Evolutionary conservation across 1,140 invertebrate species (phyloP).

Genomic region (Aphaenogaster floridana): DNA sequence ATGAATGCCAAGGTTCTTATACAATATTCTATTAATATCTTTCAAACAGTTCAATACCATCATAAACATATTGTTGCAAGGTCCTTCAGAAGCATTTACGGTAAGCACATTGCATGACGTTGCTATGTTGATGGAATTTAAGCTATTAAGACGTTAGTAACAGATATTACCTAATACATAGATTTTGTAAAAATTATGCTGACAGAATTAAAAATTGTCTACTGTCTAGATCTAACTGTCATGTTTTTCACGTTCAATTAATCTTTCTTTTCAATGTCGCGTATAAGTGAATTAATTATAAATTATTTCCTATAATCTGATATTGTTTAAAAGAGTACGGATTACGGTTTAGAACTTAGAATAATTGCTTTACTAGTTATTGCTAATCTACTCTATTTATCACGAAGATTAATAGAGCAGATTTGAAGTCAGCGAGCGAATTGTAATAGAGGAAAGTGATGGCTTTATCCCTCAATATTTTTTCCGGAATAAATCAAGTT

Average conservation of each 20-base stretch:
- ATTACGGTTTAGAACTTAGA: not conserved
- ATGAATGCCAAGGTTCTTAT: not conserved
- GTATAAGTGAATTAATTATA: not conserved
- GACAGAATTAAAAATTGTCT: not conserved
- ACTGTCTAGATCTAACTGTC: not conserved
- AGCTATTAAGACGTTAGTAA: no score
- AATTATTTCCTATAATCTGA: not conserved
- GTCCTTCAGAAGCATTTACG: no score
- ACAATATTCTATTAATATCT: not conserved
- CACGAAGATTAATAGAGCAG: not conserved
- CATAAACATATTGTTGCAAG: no score
- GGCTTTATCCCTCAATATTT: not conserved
- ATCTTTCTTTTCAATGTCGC: not conserved
- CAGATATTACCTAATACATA: not conserved
- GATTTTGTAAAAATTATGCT: not conserved
- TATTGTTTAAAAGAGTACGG: not conserved
- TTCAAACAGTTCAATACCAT: not conserved
- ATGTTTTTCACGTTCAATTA: not conserved
- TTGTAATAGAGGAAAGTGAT: not conserved
- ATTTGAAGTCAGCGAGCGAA: not conserved
- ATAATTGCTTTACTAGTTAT: not conserved
- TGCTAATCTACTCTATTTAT: not conserved
- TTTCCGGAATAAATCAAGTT: not conserved
- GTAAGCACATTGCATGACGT: no score
- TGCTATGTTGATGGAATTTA: no score